A percentile compares a stretch with the other conserved stretches of the same genome.
These are phyloP conservation scores for Sinocyclocheilus maitianheensis DNA, from an alignment of 2,113 vertebrate species.

Conservation along the genomic window DNA sequence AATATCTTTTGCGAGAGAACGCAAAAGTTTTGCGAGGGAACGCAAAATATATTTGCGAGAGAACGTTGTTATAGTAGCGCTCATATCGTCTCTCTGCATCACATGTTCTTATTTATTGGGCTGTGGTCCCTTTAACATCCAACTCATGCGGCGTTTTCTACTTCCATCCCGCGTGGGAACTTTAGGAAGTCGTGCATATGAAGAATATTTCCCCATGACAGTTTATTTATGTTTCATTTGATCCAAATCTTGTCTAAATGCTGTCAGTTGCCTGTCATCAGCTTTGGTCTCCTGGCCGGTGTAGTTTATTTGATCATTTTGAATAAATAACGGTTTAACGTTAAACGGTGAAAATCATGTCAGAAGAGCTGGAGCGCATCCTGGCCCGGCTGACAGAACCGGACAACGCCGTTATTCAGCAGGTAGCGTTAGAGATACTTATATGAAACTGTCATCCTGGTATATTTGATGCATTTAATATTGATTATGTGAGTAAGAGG, in stretches of 20 bases:
- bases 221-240: not conserved
- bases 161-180: constrained; percentile 63
- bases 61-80: constrained; percentile 23
- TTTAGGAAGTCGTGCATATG: constrained; percentile 21
- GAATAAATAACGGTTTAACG: not conserved
- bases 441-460: not conserved
- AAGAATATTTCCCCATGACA: constrained; percentile 1
- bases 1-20: too few relatives aligned
- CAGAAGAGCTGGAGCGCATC: constrained; percentile 76
- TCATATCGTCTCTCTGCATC: not conserved
- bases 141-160: constrained; percentile 7
- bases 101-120: not conserved
- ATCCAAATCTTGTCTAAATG: not conserved
- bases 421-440: constrained; percentile 65
- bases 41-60: too few relatives aligned
- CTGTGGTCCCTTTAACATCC: constrained; percentile 65
- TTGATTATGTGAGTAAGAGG: not conserved
- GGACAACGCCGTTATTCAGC: constrained; percentile 82
- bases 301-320: not conserved
- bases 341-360: constrained; percentile 63
- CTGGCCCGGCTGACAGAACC: constrained; percentile 81
- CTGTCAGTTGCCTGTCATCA: not conserved
- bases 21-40: too few relatives aligned
- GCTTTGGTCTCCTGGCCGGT: not conserved
- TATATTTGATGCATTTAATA: not conserved